phyloP scores from a whole-genome alignment of 2,888 invertebrate species.

The Pimpla rufipes region DNA sequence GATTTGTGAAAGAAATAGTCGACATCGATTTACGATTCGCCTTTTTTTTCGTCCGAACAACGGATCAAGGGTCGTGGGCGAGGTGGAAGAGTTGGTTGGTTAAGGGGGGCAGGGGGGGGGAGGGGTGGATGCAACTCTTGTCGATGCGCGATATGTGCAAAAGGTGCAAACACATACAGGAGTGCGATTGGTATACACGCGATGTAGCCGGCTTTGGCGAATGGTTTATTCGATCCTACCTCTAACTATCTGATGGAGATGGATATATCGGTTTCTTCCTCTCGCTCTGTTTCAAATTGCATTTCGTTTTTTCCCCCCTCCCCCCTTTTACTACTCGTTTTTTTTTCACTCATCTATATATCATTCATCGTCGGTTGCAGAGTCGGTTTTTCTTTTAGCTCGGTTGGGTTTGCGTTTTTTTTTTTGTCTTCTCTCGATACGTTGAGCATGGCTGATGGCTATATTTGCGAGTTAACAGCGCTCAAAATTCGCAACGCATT shows the following conservation, averaged over 20 bases:
- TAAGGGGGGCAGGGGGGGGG: too few species aligned
- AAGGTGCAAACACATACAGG: constrained; percentile 12
- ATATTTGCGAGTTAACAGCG: constrained; percentile 20
- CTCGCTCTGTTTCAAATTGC: constrained; percentile 36
- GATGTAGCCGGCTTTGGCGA: background rate
- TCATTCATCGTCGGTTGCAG: background rate
- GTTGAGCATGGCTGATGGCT: constrained; percentile 10
- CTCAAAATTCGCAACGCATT: constrained; percentile 45
- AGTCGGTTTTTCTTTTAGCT: background rate
- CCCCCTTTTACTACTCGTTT: background rate
- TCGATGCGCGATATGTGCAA: constrained; percentile 5
- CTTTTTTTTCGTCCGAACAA: constrained; percentile 20
- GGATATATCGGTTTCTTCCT: background rate
- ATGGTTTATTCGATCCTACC: background rate
- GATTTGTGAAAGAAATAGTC: constrained; percentile 20
- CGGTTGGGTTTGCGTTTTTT: background rate
- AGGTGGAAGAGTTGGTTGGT: background rate
- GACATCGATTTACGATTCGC: constrained; percentile 27
- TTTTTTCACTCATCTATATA: background rate
- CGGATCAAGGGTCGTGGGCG: background rate
- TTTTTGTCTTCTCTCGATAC: background rate
- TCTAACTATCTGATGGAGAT: background rate
- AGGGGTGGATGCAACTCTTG: background rate
- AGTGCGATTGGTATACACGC: constrained; percentile 7
- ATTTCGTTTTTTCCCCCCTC: background rate